Evolutionary conservation across 2,888 invertebrate genomes (phyloP).

Genomic region (Hyposoter didymator): DNA sequence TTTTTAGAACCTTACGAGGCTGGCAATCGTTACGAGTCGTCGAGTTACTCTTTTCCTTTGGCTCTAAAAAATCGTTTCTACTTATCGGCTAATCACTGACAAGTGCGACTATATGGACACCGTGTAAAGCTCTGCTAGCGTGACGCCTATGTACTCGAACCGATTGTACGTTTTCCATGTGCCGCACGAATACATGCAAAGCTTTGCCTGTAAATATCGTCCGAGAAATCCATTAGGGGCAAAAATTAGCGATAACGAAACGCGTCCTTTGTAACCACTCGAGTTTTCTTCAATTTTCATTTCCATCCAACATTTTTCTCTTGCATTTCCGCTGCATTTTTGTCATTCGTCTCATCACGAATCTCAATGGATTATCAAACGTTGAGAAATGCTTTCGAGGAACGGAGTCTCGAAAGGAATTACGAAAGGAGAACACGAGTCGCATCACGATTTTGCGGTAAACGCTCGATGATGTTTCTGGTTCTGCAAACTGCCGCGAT

Average conservation of each 20-base stretch:
- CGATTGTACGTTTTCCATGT: conserved; percentile 4
- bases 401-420: background rate
- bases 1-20: conserved; percentile 68
- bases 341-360: background rate
- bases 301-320: background rate
- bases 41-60: conserved; percentile 69
- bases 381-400: background rate
- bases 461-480: conserved; percentile 51
- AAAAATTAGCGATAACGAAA: conserved; percentile 41
- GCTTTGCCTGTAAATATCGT: conserved; percentile 41
- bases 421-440: background rate
- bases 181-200: conserved; percentile 10
- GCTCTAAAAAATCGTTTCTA: conserved; percentile 73
- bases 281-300: conserved; percentile 5
- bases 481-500: conserved; percentile 55
- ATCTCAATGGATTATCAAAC: conserved; percentile 3
- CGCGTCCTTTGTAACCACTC: conserved; percentile 1
- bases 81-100: conserved; percentile 78
- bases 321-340: background rate
- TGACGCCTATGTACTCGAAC: conserved; percentile 52
- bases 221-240: conserved; percentile 52
- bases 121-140: conserved; percentile 58
- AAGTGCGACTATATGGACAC: conserved; percentile 61
- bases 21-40: conserved; percentile 76
- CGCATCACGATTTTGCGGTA: background rate